Evolutionary conservation across 2,113 vertebrate species (phyloP).

Genomic region (Antennarius striatus): DNA sequence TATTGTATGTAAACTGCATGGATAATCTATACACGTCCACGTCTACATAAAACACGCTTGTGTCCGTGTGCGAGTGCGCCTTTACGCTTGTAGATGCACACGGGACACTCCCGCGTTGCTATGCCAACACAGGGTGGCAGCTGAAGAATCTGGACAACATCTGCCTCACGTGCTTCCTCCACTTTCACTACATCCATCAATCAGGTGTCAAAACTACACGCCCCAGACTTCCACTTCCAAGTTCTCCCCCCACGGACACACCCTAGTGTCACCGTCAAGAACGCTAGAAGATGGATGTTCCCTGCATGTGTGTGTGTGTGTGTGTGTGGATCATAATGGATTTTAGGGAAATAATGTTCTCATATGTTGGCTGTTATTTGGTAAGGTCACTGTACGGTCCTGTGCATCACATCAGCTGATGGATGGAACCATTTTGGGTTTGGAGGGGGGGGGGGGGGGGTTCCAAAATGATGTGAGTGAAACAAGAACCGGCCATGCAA

Average conservation of each 20-base stretch:
- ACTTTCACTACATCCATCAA: conserved; percentile 32
- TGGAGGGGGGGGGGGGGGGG: too few relatives aligned
- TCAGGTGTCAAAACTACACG: conserved; percentile 27
- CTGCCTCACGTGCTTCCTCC: background rate
- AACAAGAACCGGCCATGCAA: too few relatives aligned
- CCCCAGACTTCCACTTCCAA: conserved; percentile 3
- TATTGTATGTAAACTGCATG: conserved; percentile 12
- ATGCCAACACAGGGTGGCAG: conserved; percentile 38
- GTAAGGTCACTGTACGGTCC: too few relatives aligned
- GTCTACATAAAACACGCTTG: background rate
- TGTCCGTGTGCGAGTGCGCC: background rate
- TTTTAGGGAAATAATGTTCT: background rate
- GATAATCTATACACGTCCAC: background rate
- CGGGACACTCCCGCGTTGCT: conserved; percentile 49
- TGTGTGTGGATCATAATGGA: too few relatives aligned
- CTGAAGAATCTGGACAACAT: conserved; percentile 33
- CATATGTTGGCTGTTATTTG: background rate
- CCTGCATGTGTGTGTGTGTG: background rate
- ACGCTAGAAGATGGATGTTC: conserved; percentile 32
- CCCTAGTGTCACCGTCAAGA: background rate
- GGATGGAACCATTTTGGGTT: too few relatives aligned
- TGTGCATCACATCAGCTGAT: too few relatives aligned
- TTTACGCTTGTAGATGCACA: background rate
- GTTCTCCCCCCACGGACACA: background rate
- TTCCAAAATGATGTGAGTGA: too few relatives aligned